These are phyloP conservation scores for Trypoxylus dichotomus DNA, from an alignment of 1,140 invertebrate species.

Conservation along the genomic window DNA sequence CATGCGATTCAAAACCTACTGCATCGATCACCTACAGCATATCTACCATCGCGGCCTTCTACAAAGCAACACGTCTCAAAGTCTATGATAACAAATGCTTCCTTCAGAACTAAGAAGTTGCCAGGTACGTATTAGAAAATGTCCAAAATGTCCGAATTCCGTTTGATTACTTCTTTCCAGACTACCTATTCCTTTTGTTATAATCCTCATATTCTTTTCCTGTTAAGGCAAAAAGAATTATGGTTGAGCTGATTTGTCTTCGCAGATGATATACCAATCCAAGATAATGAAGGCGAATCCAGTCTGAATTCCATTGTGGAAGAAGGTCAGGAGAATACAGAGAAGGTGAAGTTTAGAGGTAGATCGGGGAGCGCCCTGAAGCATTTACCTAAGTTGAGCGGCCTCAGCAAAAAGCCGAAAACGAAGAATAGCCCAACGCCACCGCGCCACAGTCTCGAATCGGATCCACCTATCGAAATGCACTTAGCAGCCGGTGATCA, in stretches of 20 bases:
- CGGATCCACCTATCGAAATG: constrained; percentile 33
- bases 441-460: constrained; percentile 37
- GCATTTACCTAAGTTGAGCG: constrained; percentile 51
- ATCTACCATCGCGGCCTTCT: constrained; percentile 68
- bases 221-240: constrained; percentile 23
- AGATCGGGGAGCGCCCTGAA: constrained; percentile 47
- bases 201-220: constrained; percentile 8
- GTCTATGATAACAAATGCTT: constrained; percentile 96
- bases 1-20: constrained; percentile 87
- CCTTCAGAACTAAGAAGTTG: constrained; percentile 93
- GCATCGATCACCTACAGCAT: constrained; percentile 54
- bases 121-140: constrained; percentile 76
- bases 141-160: too few species aligned
- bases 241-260: constrained; percentile 16
- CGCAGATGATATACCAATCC: constrained; percentile 53
- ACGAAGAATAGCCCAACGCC: constrained; percentile 43
- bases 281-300: constrained; percentile 45
- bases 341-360: constrained; percentile 44
- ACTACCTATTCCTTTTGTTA: neutral
- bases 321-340: constrained; percentile 47
- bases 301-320: constrained; percentile 50
- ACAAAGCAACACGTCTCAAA: constrained; percentile 81
- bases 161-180: neutral
- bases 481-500: constrained; percentile 37
- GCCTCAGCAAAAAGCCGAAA: constrained; percentile 50